Base-by-base conservation (phyloP, 2,113 vertebrate species). In the Chinchilla lanigera region DNA sequence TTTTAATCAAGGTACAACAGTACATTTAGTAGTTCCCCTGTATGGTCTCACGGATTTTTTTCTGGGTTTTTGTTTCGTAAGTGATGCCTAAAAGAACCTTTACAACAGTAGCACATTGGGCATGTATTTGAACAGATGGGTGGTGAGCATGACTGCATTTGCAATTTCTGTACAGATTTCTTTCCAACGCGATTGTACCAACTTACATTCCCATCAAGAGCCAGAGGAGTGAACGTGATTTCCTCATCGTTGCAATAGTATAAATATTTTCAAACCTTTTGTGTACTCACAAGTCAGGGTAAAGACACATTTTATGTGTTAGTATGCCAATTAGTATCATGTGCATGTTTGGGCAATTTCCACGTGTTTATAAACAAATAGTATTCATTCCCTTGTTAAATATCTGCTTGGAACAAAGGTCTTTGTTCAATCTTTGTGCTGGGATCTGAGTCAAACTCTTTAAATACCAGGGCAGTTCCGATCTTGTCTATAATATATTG, bases 211-310 rank as follows among this genome's bases (percentile, higher is more conserved):
- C 56, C 22, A 28, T 5, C 22, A 47, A n/a, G 1, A 28, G 13
- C 1, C 2, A 13, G 19, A 9, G 1, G 13, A 67, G 30, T 0
- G 4, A 67, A 0, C 28, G 50, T 14, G 11, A 30, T 47, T 47
- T 50, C 41, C 9, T 11, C 19, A 33, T 22, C 56, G 58, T 17
- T 44, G 73, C 30, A 26, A 26, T 17, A 9, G 3, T 52, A 4
- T 26, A 19, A 2, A n/a, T 54, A 58, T 75, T 50, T 73, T 22
- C 54, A 65, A 83, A 75, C 9, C 19, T 38, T 75, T 63, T 47
- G 5, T 20, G 50, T 17, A 10, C 6, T 80, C 14, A 12, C 10
- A 33, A 63, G 80, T 26, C 28, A 77, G 50, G 14, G 14, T 75
- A 35, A 63, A 61, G 69, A 69, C 12, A 17, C 28, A 67, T 14